Evolutionary conservation across 2,113 vertebrate species (phyloP), one percentile per base, ranked within the genome.

Genomic region (Lates calcarifer): DNA sequence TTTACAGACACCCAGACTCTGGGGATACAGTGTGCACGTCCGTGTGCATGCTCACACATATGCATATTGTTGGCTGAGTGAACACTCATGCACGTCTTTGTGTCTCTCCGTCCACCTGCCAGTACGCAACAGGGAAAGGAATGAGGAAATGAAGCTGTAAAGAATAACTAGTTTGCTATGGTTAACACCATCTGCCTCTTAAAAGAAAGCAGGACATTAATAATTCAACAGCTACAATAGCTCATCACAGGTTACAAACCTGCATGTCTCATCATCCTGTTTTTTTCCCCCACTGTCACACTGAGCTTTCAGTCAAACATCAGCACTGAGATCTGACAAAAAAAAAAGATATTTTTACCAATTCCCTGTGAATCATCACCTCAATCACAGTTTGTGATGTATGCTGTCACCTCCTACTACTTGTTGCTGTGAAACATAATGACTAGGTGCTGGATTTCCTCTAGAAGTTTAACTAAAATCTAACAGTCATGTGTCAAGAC

Each of bases 141-240:
- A 77, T 18, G 6, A 45, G 8, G 24, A 56, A 56, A 75, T 63
- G 2, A 70, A 79, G 31, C 33, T 18, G 33, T 45, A 14, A 68
- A 68, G 6, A 41, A 62, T 49, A 68, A 53, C 8, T 61, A 31
- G 6, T n/a, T 24, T 77, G 37, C 45, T 45, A 62, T 22, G 22
- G 49, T 37, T n/a, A 15, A 53, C 41, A 60, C 56, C 69, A 58
- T 13, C 57, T 35, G 11, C 35, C 26, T 62, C 45, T 74, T 79
- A 70, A 73, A 72, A 82, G 68, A 35, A 26, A 61, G 49, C 31
- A 26, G 69, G 43, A 12, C 80, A 83, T 87, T 53, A 87, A 87
- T 87, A 51, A 86, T 85, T 88, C 67, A 90, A 1, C 47, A 41
- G 45, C 28, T 71, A 72, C 47, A 80, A 73, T 29, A 24, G 61